These are phyloP conservation scores for Drosophila sp. DNA, from an alignment of 1,140 invertebrate species.

Conservation along the genomic window DNA sequence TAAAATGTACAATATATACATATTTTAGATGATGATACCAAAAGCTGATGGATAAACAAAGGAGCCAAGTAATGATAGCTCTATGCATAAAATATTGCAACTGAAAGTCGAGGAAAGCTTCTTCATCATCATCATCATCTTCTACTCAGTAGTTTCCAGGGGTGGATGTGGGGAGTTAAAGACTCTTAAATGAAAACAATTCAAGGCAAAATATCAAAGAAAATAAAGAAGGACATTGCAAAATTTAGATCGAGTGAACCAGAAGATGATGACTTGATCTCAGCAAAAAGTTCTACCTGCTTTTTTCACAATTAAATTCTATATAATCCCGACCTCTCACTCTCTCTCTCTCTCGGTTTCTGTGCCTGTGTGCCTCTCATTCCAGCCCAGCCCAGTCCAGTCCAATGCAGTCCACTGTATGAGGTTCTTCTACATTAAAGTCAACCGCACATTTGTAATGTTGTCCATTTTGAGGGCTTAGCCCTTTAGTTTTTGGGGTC, in stretches of 20 bases:
- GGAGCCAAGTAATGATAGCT: constrained; percentile 17
- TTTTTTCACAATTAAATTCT: too few species aligned
- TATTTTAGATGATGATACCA: constrained; percentile 1
- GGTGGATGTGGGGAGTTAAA: background rate
- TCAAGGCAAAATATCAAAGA: too few species aligned
- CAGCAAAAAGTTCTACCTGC: too few species aligned
- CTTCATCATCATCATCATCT: background rate
- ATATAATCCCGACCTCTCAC: too few species aligned
- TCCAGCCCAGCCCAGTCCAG: too few species aligned
- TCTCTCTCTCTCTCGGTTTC: too few species aligned
- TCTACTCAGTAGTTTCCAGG: background rate
- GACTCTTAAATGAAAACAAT: background rate
- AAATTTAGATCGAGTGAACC: too few species aligned
- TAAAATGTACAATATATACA: background rate
- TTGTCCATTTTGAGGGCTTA: constrained; percentile 43
- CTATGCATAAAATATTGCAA: constrained; percentile 5
- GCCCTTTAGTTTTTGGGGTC: constrained; percentile 9
- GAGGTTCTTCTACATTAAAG: constrained; percentile 38
- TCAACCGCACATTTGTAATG: constrained; percentile 56
- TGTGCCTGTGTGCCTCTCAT: too few species aligned
- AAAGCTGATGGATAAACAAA: constrained; percentile 18
- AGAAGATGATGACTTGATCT: too few species aligned
- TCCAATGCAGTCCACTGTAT: background rate
- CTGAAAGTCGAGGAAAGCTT: background rate
- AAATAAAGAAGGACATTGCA: too few species aligned